Evolutionary conservation across 2,888 invertebrate genomes (phyloP), one percentile per base, ranked within the genome.

Genomic region (Cinara cedri): DNA sequence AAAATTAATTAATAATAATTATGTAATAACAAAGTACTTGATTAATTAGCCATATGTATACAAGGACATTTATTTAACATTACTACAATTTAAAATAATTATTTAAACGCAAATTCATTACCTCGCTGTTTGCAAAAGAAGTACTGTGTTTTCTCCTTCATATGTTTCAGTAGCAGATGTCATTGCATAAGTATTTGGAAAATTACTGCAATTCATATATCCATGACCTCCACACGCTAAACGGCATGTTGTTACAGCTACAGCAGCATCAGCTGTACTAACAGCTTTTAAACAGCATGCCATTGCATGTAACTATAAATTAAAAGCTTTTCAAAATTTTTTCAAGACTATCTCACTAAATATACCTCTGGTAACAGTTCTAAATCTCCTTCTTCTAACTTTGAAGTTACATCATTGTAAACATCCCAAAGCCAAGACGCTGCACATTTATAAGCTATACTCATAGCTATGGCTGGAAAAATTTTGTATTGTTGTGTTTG

Each of bases 111-210:
- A 54, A 65, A 54, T 24, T n/a, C 2, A 63, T 82, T 81, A 88
- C 88, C 92, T 89, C 3, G 97, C 96, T 0, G 95, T 94, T 87
- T 98, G 98, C 74, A 98, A 87, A 81, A 93, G 87, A 86, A 98
- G 89, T 21, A 98, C 97, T 0, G 97, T 97, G 86, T 98, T 97
- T 88, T 98, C 97, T 0, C 98, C 98, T 87, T 98, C 97, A 85
- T 97, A 98, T 0, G 97, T 98, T 86, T 93, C 93, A 80, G 93
- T 93, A 66, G 97, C 96, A 0, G 95, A 94, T 60, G 92, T 90
- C 84, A 92, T 88, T 1, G 93, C 93, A 85, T 96, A 97, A 4
- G 93, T 92, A 76, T 91, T 89, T 19, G 97, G 96, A 82, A 98
- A 88, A 86, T 93, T 95, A 82, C 96, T 93, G 74, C 92, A 88